Evolutionary conservation across 2,113 vertebrate genomes (phyloP).

Genomic region (Ranitomeya variabilis): DNA sequence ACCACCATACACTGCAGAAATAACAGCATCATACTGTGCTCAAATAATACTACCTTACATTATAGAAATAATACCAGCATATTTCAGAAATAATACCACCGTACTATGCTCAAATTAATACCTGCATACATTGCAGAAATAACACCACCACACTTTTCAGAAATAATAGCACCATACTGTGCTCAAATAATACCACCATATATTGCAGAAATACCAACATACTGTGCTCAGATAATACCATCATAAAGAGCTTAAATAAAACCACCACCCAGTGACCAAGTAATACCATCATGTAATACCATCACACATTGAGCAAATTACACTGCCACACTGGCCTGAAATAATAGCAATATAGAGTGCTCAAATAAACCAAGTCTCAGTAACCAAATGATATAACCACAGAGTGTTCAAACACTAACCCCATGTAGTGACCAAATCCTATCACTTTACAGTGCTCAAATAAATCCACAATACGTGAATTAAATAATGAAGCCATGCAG

Average conservation of each 20-base stretch:
- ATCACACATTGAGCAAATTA: background rate
- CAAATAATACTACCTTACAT: too few species aligned
- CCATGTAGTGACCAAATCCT: background rate
- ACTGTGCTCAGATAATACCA: background rate
- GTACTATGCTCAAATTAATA: too few species aligned
- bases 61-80: too few species aligned
- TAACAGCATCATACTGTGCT: too few species aligned
- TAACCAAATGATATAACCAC: background rate
- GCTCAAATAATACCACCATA: too few species aligned
- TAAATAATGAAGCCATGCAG: too few species aligned
- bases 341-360: background rate
- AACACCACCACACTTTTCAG: background rate
- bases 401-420: background rate
- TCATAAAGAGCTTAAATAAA: background rate
- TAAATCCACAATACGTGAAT: too few species aligned
- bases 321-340: background rate
- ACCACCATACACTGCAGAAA: too few species aligned
- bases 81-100: too few species aligned
- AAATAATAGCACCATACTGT: too few species aligned
- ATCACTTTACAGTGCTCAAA: background rate
- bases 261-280: background rate
- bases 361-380: background rate
- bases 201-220: background rate
- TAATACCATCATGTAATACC: background rate
- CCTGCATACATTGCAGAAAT: too few species aligned